Percentiles rank a stretch among this genome's conserved stretches.
phyloP scores from a whole-genome alignment of 2,113 vertebrate species.

The Corvus cornix region DNA sequence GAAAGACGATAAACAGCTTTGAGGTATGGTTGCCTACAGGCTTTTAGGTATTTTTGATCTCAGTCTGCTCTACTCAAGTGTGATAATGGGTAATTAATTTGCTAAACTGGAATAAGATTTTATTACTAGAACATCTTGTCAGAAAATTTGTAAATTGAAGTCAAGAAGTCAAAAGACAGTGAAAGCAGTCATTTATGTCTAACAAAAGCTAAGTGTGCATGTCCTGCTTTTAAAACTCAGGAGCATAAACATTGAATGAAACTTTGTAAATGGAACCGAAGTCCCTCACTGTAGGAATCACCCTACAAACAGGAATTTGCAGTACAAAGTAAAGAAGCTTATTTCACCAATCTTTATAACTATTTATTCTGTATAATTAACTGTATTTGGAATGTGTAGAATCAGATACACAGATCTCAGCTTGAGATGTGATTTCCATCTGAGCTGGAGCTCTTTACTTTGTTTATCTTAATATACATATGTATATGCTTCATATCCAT shows the following conservation, averaged over 20 bases:
- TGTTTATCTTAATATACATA: not conserved
- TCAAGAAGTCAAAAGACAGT: not conserved
- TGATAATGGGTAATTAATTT: not conserved
- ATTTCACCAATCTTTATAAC: not conserved
- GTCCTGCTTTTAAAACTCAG: not conserved
- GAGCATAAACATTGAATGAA: not conserved
- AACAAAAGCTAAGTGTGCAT: not conserved
- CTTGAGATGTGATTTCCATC: not conserved
- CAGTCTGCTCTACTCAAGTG: not conserved
- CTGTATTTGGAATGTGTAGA: not conserved
- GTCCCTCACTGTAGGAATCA: not conserved
- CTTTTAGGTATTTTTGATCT: not conserved
- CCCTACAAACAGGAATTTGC: not conserved
- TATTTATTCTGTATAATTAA: not conserved
- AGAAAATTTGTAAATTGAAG: not conserved
- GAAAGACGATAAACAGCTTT: not conserved
- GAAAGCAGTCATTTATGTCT: not conserved
- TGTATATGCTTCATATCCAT: not conserved
- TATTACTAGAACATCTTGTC: not conserved
- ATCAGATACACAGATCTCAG: not conserved
- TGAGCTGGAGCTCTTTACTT: not conserved
- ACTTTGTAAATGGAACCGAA: not conserved
- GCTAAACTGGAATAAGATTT: not conserved
- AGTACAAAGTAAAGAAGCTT: not conserved
- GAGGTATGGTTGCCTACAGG: not conserved